A percentile compares a stretch with the other conserved stretches of the same genome.
phyloP scores from a whole-genome alignment of 1,140 invertebrate genomes.

The Ylistrum balloti region DNA sequence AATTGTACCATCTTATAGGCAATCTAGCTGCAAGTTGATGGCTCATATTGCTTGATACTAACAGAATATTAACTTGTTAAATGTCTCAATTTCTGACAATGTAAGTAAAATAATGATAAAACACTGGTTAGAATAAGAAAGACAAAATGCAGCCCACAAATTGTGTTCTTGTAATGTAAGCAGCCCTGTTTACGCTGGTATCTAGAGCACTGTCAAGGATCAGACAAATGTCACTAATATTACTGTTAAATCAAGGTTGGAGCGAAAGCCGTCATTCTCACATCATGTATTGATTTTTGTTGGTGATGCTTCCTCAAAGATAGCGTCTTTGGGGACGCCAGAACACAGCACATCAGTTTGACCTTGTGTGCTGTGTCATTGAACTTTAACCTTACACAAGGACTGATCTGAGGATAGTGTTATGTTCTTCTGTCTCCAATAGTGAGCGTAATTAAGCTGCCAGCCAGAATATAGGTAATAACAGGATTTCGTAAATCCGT shows the following conservation, averaged over 20 bases:
- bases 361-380: background rate
- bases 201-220: background rate
- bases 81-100: too few relatives aligned
- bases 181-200: background rate
- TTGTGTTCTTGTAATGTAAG: background rate
- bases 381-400: background rate
- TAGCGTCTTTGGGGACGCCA: background rate
- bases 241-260: background rate
- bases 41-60: too few relatives aligned
- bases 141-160: too few relatives aligned
- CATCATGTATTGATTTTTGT: background rate
- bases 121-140: background rate
- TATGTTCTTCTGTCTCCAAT: background rate
- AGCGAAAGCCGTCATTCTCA: conserved; percentile 32
- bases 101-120: too few relatives aligned
- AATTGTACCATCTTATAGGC: too few relatives aligned
- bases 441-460: too few relatives aligned
- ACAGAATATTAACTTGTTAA: too few relatives aligned
- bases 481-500: too few relatives aligned
- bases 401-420: background rate
- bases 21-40: too few relatives aligned
- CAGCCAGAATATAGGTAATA: too few relatives aligned
- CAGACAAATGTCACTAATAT: background rate
- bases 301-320: background rate
- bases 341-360: background rate